phyloP scores from a whole-genome alignment of 2,888 invertebrate genomes.

The Orgyia antiqua region DNA sequence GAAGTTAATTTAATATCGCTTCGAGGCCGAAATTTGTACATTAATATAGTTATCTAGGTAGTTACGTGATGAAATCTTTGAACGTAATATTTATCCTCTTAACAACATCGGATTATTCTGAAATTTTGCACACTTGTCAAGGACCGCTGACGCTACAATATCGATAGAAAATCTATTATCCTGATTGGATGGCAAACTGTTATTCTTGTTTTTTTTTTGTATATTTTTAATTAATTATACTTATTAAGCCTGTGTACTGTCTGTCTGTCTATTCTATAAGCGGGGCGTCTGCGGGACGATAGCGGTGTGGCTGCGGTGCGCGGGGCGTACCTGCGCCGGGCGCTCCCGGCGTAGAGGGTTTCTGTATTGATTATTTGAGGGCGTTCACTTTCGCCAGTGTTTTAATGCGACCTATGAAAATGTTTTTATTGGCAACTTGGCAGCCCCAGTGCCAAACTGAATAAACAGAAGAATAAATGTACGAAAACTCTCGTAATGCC shows the following conservation, averaged over 20 bases:
- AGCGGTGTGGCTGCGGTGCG: constrained; percentile 31
- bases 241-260: constrained; percentile 26
- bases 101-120: too few species aligned
- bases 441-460: constrained; percentile 43
- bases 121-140: too few species aligned
- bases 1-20: too few species aligned
- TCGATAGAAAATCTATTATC: too few species aligned
- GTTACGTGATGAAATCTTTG: too few species aligned
- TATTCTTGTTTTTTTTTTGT: too few species aligned
- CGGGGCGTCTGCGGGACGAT: constrained; percentile 30
- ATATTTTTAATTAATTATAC: too few species aligned
- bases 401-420: constrained; percentile 72
- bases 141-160: too few species aligned
- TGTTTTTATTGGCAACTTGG: constrained; percentile 70
- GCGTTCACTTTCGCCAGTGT: constrained; percentile 75
- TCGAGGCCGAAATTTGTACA: too few species aligned
- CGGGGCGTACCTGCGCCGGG: constrained; percentile 62
- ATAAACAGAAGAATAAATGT: constrained; percentile 55
- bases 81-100: too few species aligned
- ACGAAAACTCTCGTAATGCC: constrained; percentile 42
- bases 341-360: constrained; percentile 39
- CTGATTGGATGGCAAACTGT: too few species aligned
- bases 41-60: too few species aligned
- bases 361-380: constrained; percentile 48
- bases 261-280: constrained; percentile 46